These are phyloP conservation scores for Oryctolagus cuniculus DNA, from an alignment of 2,113 vertebrate genomes.

Conservation along the genomic window mOryCun1.1 NC_091444.1:40699001-40699500, in stretches of 20 bases:
- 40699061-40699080: background rate
- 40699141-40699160: background rate
- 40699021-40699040: background rate
- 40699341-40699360: background rate
- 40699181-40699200: background rate
- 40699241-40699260: background rate
- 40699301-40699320: background rate
- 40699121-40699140: background rate
- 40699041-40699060: background rate
- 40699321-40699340: background rate
- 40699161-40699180: background rate
- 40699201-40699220: background rate
- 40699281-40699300: background rate
- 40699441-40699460: background rate
- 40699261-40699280: background rate
- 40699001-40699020: background rate
- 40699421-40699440: background rate
- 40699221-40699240: background rate
- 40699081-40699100: background rate
- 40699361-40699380: background rate
- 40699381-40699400: background rate
- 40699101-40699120: background rate
- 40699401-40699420: background rate
- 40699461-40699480: background rate
- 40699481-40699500: background rate